Evolutionary conservation across 2,888 invertebrate species (phyloP).

Genomic region (Masnerella sp.): DNA sequence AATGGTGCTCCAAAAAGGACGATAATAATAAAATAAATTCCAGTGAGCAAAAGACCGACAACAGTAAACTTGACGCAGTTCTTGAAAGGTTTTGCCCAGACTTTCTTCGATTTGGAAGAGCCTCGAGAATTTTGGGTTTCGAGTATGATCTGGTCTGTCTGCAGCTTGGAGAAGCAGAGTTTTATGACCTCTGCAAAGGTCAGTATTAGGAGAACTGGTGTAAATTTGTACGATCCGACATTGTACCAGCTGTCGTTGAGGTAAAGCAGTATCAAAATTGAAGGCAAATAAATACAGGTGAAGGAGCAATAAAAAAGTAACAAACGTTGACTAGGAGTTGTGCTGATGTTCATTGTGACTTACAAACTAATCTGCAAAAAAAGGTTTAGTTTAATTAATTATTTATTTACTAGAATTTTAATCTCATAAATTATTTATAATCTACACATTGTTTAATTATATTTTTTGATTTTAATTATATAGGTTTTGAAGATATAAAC

Average conservation of each 20-base stretch:
- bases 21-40: slow-evolving; percentile 81
- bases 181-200: slow-evolving; percentile 80
- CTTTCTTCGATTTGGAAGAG: slow-evolving; percentile 75
- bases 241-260: slow-evolving; percentile 81
- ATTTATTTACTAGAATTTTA: not conserved
- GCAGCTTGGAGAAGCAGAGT: slow-evolving; percentile 70
- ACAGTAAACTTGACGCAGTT: slow-evolving; percentile 79
- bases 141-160: slow-evolving; percentile 65
- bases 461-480: too few species aligned
- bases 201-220: slow-evolving; percentile 74
- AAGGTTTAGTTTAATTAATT: not conserved
- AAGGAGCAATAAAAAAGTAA: slow-evolving; percentile 79
- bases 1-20: slow-evolving; percentile 85
- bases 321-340: slow-evolving; percentile 66
- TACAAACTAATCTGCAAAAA: slow-evolving; percentile 36
- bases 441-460: too few species aligned
- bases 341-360: slow-evolving; percentile 62
- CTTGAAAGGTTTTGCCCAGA: slow-evolving; percentile 77
- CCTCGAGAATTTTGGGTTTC: slow-evolving; percentile 72
- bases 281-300: slow-evolving; percentile 82
- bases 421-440: not conserved
- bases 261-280: slow-evolving; percentile 80
- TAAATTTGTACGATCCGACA: slow-evolving; percentile 80
- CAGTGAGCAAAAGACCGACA: slow-evolving; percentile 78
- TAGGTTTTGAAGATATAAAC: too few species aligned